Conservation (phyloP, 2,888 invertebrate genomes). For the Sialis fuliginosa region DNA sequence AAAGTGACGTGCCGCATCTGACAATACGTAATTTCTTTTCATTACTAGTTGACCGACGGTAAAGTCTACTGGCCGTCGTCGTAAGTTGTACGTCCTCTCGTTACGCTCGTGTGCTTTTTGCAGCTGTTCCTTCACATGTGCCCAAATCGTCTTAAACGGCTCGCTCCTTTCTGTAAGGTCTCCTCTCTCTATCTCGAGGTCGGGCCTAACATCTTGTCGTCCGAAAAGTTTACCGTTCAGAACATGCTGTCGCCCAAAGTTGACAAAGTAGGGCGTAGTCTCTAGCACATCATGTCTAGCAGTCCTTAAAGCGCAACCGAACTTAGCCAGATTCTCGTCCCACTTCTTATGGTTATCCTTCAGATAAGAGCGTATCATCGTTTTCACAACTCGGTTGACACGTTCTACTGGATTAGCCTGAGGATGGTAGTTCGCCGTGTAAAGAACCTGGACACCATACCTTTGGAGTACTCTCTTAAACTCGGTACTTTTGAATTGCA, state of each 20-base stretch:
- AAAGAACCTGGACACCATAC: no score
- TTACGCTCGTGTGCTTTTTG: not conserved
- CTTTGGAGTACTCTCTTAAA: no score
- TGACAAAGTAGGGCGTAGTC: slow-evolving; percentile 9
- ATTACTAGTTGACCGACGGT: slow-evolving; percentile 7
- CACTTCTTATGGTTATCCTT: no score
- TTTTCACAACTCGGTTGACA: slow-evolving; percentile 11
- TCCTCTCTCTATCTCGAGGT: not conserved
- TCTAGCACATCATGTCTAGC: slow-evolving; percentile 8
- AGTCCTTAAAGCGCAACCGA: slow-evolving; percentile 12
- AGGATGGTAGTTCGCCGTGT: no score
- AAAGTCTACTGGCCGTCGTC: slow-evolving; percentile 2
- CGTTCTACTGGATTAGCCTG: slow-evolving; percentile 12
- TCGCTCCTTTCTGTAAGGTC: no score
- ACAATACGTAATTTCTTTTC: slow-evolving; percentile 5
- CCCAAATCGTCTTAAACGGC: not conserved
- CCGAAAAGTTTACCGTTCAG: not conserved
- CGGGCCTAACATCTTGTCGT: not conserved
- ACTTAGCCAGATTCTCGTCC: slow-evolving; percentile 7
- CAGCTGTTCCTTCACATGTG: not conserved
- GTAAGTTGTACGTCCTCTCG: not conserved
- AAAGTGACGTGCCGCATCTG: not conserved
- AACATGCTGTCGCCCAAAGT: slow-evolving; percentile 7
- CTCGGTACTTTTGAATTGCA: no score
- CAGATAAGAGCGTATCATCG: no score